Evolutionary conservation across 1,140 invertebrate species (phyloP).

Genomic region (Pararge aegeria): DNA sequence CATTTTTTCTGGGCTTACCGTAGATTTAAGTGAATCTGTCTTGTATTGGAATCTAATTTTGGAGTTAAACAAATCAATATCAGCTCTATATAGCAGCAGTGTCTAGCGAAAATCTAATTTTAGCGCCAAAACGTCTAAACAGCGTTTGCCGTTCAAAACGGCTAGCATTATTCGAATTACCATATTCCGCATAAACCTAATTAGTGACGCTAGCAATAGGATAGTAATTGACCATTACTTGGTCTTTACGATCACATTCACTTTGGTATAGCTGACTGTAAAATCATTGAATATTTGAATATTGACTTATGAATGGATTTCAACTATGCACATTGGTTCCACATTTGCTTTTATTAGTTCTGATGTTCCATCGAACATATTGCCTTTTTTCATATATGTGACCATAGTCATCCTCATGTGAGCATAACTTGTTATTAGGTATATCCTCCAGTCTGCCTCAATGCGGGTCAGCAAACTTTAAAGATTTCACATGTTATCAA

Average conservation of each 20-base stretch:
- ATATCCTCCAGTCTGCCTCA: too few species aligned
- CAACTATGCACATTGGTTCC: background rate
- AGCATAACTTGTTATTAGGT: too few species aligned
- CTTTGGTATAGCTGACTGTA: slow-evolving; percentile 32
- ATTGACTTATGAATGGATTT: slow-evolving; percentile 21
- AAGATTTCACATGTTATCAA: too few species aligned
- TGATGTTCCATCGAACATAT: background rate
- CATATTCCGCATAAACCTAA: slow-evolving; percentile 32
- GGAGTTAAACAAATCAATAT: background rate
- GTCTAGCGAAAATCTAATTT: background rate
- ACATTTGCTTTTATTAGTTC: background rate
- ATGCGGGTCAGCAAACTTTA: too few species aligned
- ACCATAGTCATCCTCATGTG: too few species aligned
- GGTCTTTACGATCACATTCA: slow-evolving; percentile 40
- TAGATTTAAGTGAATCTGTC: background rate
- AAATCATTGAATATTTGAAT: slow-evolving; percentile 32
- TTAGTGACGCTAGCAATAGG: slow-evolving; percentile 29
- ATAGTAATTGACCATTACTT: slow-evolving; percentile 36
- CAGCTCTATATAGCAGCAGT: too few species aligned
- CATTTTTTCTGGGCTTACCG: too few species aligned
- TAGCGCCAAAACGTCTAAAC: background rate
- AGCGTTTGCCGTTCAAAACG: slow-evolving; percentile 12
- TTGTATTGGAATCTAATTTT: background rate
- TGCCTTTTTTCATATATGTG: too few species aligned
- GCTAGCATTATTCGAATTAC: slow-evolving; percentile 23